Percentiles rank a stretch among this genome's conserved stretches.
Conservation (phyloP, 2,113 vertebrate species). For the Empidonax traillii region DNA sequence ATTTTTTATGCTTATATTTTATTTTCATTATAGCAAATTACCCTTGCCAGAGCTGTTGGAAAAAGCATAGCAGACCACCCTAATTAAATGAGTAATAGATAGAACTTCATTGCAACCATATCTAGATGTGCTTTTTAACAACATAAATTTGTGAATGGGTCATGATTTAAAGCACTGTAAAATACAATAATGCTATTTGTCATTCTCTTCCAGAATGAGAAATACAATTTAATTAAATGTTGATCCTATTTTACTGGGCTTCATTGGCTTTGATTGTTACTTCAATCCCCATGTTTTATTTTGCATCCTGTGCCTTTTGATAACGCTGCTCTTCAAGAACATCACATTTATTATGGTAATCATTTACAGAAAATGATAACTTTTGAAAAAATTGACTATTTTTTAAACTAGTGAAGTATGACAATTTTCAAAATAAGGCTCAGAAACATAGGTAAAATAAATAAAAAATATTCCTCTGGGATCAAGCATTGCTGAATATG, state of each 20-base stretch:
- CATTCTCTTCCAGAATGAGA: conserved; percentile 47
- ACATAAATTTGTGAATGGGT: not conserved
- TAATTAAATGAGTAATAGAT: not conserved
- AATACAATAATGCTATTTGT: conserved; percentile 20
- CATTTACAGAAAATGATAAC: not conserved
- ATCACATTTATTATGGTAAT: not conserved
- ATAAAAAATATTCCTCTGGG: not conserved
- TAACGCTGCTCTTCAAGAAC: not conserved
- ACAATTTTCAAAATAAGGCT: not conserved
- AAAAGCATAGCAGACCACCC: not conserved
- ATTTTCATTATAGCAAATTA: conserved; percentile 7
- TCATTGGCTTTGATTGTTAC: conserved; percentile 32
- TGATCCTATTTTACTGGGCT: conserved; percentile 10
- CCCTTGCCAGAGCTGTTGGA: not conserved
- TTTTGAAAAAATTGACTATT: not conserved
- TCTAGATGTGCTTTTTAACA: conserved; percentile 20
- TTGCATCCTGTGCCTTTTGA: not conserved
- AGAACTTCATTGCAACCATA: not conserved
- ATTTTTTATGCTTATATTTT: not conserved
- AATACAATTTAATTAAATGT: conserved; percentile 63
- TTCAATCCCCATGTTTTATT: not conserved
- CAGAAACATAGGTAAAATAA: not conserved
- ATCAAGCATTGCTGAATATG: not conserved
- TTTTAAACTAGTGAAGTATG: conserved; percentile 9
- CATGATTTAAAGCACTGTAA: conserved; percentile 8